Percentiles rank a stretch among this genome's conserved stretches.
Evolutionary conservation across 2,888 invertebrate species (phyloP).

Genomic region (Syrphus vitripennis): DNA sequence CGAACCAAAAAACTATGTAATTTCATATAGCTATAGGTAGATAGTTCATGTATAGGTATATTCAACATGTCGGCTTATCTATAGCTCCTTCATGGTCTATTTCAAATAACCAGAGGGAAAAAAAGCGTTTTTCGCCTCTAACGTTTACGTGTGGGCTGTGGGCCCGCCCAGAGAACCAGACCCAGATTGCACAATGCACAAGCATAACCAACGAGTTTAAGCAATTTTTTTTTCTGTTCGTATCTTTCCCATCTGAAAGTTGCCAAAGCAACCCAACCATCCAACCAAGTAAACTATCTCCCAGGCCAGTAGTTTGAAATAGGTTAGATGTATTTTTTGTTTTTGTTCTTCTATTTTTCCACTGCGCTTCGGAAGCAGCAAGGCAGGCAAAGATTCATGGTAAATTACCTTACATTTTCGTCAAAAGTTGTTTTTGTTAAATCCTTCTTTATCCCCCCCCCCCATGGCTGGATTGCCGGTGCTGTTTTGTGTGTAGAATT

Average conservation of each 20-base stretch:
- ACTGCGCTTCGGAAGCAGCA: slow-evolving; percentile 27
- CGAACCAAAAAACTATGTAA: neutral
- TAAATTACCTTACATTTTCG: slow-evolving; percentile 66
- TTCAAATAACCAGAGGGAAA: slow-evolving; percentile 27
- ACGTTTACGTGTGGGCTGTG: neutral
- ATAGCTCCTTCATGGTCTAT: slow-evolving; percentile 30
- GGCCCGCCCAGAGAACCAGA: neutral
- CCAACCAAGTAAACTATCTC: slow-evolving; percentile 42
- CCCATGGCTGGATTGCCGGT: slow-evolving; percentile 4
- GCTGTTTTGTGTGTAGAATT: neutral
- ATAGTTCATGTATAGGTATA: slow-evolving; percentile 10
- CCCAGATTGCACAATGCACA: slow-evolving; percentile 14
- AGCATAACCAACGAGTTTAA: slow-evolving; percentile 36
- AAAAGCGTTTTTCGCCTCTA: slow-evolving; percentile 1
- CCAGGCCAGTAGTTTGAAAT: slow-evolving; percentile 49
- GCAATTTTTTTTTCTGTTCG: neutral
- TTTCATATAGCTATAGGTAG: neutral
- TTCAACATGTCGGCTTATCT: slow-evolving; percentile 46
- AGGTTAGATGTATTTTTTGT: neutral
- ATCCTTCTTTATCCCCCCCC: neutral
- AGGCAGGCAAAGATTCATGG: slow-evolving; percentile 47
- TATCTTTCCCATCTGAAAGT: slow-evolving; percentile 13
- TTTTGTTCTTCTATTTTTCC: neutral
- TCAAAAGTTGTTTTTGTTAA: slow-evolving; percentile 55
- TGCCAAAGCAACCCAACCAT: slow-evolving; percentile 32